phyloP scores from a whole-genome alignment of 2,113 vertebrate species.

The Hydrochoerus hydrochaeris region DNA sequence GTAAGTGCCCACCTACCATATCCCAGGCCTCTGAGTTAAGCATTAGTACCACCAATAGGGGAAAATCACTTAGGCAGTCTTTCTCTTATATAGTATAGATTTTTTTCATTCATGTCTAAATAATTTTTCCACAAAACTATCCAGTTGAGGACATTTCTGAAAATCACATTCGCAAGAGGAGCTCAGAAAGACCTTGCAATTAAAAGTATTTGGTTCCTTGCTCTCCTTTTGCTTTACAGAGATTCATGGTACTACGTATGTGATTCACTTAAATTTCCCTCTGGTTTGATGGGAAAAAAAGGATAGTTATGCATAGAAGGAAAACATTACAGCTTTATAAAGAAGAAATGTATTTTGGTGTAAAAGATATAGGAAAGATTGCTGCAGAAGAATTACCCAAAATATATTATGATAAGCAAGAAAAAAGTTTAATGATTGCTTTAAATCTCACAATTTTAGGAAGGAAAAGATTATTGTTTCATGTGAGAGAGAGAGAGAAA shows the following conservation, averaged over 20 bases:
- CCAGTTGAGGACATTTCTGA: background rate
- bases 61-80: background rate
- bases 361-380: slow-evolving; percentile 19
- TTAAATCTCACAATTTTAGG: background rate
- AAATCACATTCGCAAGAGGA: background rate
- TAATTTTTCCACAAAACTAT: background rate
- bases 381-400: background rate
- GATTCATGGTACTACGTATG: background rate
- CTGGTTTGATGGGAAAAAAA: background rate
- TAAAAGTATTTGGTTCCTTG: background rate
- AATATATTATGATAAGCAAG: background rate
- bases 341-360: background rate
- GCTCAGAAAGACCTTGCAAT: background rate
- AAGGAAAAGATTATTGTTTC: background rate
- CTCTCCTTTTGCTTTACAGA: background rate
- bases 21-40: background rate
- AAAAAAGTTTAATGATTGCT: background rate
- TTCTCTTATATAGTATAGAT: background rate
- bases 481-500: background rate
- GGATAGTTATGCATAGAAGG: background rate
- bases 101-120: background rate
- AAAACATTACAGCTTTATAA: background rate
- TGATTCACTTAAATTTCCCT: slow-evolving; percentile 21
- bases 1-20: background rate
- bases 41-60: background rate